Conservation (phyloP, 2,888 invertebrate genomes). For the Chloroclystis v-ata region DNA sequence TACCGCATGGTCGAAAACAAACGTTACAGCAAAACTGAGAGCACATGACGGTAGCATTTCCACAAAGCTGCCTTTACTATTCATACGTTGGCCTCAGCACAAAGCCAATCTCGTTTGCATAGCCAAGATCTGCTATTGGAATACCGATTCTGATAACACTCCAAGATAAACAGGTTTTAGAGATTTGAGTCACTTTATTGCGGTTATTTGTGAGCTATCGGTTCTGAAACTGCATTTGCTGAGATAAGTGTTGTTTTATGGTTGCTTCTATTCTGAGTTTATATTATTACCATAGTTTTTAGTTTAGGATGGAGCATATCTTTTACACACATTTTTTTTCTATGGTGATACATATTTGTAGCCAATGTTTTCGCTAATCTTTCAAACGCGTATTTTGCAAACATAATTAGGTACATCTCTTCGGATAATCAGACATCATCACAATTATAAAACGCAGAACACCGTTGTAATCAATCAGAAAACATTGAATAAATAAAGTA, state of each 20-base stretch:
- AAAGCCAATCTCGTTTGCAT: constrained; percentile 17
- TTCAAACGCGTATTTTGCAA: no score
- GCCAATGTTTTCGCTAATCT: no score
- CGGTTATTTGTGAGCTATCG: constrained; percentile 11
- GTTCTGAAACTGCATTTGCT: background rate
- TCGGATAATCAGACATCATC: no score
- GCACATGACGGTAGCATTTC: background rate
- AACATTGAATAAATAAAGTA: no score
- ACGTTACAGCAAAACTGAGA: background rate
- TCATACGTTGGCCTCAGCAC: constrained; percentile 14
- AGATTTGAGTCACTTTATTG: constrained; percentile 14
- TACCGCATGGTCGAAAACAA: background rate
- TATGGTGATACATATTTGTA: no score
- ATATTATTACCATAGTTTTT: no score
- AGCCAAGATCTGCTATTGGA: constrained; percentile 15
- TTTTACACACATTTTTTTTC: no score
- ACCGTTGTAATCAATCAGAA: no score
- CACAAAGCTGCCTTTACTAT: background rate
- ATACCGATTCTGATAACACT: constrained; percentile 16
- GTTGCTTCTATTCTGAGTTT: no score
- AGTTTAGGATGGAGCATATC: no score
- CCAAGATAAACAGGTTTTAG: constrained; percentile 16
- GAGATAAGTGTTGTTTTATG: background rate
- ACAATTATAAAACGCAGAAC: no score
- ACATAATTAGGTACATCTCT: no score